Base-by-base conservation (phyloP, 1,140 invertebrate species). In the Apocrypta bakeri region DNA sequence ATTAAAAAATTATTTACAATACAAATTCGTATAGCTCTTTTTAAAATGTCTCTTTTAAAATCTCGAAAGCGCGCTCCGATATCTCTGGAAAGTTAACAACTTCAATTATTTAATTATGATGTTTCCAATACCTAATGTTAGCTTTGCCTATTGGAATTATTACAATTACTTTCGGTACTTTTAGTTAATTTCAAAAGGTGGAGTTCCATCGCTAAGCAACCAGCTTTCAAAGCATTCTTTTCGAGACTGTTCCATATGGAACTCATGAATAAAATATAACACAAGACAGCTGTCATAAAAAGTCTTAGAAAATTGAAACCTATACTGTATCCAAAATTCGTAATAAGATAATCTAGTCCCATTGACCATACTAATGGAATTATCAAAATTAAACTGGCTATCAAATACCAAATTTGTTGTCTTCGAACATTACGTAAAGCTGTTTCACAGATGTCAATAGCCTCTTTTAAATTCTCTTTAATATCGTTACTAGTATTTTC, bases 241-340 rank as follows among this genome's bases (percentile, higher is more conserved):
- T 97, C 96, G 79, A 96, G 95, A 81, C 93, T 93, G 89, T 96
- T 96, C 96, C 96, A 97, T 85, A 97, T 88, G 24, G 95, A 93
- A 74, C 94, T 95, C 96, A 97, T 97, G 82, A 96, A 94, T 42
- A 96, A 83, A 81, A 93, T 93, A 88, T 96, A 97, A 79, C 95
- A 93, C 79, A 95, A 93, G 66, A 95, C 86, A 24, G 93, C 92
- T 21, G 94, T 94, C 61, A 96, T 87, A 42, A 96, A 85, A 69
- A 96, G 90, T 87, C 94, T 94, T 3, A 92, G 79, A 82, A 94
- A 85, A 84, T 94, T 92, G 74, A 93, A 88, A 9, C 92, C 85
- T 56, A 93, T 92, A n/a, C 88, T 90, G 69, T 91, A 86, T 80
- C 90, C 91, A 71, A 92, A 17, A n/a, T 89, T 89, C 9, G 81